Percentiles rank a stretch among this genome's conserved stretches.
Evolutionary conservation across 2,888 invertebrate genomes (phyloP).

Genomic region (Drosophila kambysellisi): DNA sequence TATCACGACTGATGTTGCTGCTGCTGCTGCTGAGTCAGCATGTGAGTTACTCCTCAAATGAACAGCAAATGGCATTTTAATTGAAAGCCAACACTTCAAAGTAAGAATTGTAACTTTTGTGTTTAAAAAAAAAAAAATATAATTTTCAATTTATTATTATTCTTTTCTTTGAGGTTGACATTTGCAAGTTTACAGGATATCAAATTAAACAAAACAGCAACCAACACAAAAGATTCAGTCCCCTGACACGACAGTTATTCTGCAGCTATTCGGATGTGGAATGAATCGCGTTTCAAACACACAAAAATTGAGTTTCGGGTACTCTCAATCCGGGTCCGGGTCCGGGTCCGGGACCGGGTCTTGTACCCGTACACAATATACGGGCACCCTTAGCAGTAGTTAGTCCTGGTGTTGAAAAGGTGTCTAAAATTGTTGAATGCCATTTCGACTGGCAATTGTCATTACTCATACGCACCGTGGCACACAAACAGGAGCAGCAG

Average conservation of each 20-base stretch:
- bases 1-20: constrained; percentile 1
- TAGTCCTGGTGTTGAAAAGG: constrained; percentile 1
- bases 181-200: not conserved
- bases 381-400: not conserved
- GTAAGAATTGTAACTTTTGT: not conserved
- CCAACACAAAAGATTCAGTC: constrained; percentile 3
- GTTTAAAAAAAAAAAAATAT: no score
- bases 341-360: no score
- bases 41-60: not conserved
- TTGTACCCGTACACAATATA: not conserved
- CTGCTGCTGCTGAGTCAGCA: not conserved
- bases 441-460: constrained; percentile 62
- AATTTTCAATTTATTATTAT: not conserved
- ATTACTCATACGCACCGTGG: constrained; percentile 71
- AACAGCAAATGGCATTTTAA: not conserved
- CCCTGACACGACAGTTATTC: no score
- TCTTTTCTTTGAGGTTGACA: not conserved
- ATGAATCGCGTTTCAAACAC: constrained; percentile 1
- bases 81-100: not conserved
- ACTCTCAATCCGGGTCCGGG: not conserved
- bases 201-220: not conserved
- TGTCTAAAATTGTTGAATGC: constrained; percentile 43
- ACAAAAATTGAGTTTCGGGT: constrained; percentile 19
- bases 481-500: constrained; percentile 30
- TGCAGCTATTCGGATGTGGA: constrained; percentile 22